Base-by-base conservation (phyloP, 2,113 vertebrate species). In the Phalacrocorax pelagicus region DNA sequence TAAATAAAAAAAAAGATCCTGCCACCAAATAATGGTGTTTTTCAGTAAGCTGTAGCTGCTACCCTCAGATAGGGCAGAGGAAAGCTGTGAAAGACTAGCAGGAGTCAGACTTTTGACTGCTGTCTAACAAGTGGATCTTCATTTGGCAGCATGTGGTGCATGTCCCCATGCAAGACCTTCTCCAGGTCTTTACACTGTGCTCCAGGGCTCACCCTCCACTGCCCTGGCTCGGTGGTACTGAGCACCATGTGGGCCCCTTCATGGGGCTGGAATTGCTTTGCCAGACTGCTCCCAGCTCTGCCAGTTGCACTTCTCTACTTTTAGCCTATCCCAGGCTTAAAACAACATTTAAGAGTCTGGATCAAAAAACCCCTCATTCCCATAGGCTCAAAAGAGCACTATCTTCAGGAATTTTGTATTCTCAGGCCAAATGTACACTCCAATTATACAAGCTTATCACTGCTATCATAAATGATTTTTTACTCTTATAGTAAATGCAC, bases 371-470 rank as follows among this genome's bases (percentile, higher is more conserved):
- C 6, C 5, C 7, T 71, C 12, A 75, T 92, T 92, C 77, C 59
- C 78, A 87, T 17, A 57, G 34, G 73, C 58, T 96, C 61, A 59
- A 79, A 90, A 16, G 61, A 71, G 26, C 51, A 79, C 32, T 81
- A 2, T 75, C 89, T 79, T 92, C n/a, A 89, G 46, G 65, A 94
- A 79, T 96, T 86, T 84, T 74, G 6, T 96, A 55, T 92, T 94
- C 61, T 86, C 69, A 81, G 47, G 83, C 83, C 93, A 96, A 90
- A 54, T 12, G 62, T 67, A 81, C 30, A 65, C 57, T 82, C 36
- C 32, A 87, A 66, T 82, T 91, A 90, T 22, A 54, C 62, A 85
- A 57, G 42, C 38, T 96, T 94, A 96, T 95, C 66, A 29, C 49
- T 72, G 54, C 46, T 96, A 85, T 90, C 90, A 66, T 32, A 30